Base-by-base conservation (phyloP, 2,797 vertebrate species). In the Mionectes olivaceus region DNA sequence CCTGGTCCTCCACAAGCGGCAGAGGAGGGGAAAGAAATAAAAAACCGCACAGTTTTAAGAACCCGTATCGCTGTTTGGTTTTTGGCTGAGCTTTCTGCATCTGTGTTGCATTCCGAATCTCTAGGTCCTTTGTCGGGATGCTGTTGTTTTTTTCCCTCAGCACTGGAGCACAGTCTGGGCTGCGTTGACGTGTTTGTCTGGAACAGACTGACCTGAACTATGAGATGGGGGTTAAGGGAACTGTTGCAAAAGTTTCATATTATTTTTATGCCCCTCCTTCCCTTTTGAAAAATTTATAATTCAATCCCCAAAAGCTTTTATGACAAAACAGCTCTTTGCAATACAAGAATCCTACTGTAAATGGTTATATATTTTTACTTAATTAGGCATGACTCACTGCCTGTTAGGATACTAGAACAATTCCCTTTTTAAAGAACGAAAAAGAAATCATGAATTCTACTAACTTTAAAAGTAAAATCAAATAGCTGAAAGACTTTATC, bases 381-480 rank as follows among this genome's bases (percentile, higher is more conserved):
- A 93, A 65, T 92, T 90, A 85, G 75, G 39, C 78, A 87, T 82
- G 73, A 89, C 73, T 93, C 65, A 87, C 83, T 88, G 67, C 78
- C 74, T 95, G 35, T 25, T 82, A 43, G 52, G 88, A 75, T 94
- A 71, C 43, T 80, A 47, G 69, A 89, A 81, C 85, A 82, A 82
- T 96, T 85, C 80, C n/a, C 25, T 87, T 94, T 95, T 87, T 69
- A 89, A 94, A 75, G 52, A 94, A 84, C 33, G 60, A 57, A 63
- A 79, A 91, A 75, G 44, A 69, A 83, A 53, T 78, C 1, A 6
- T 39, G 68, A 91, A 32, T 70, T 59, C 44, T 60, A 46, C 79
- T 78, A 82, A 87, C 80, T 93, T 93, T 60, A 15, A 59, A 90
- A 83, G 80, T 88, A 82, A 96, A 95, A 93, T 84, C 89, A 93